Percentiles rank a stretch among this genome's conserved stretches.
Evolutionary conservation across 2,113 vertebrate species (phyloP).

Genomic region (Scomber scombrus): DNA sequence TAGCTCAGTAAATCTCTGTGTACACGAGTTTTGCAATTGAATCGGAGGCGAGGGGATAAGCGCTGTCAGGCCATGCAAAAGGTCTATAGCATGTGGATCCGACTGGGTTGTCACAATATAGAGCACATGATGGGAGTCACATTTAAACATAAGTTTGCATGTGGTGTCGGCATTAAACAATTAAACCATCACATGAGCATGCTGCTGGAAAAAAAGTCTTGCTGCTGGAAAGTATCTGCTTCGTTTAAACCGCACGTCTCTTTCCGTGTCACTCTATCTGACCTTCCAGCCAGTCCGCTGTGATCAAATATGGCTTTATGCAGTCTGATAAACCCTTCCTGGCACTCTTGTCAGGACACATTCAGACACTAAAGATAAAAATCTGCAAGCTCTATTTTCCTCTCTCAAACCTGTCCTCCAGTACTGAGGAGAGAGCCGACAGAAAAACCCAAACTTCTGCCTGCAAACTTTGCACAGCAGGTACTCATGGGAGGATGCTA

Average conservation of each 20-base stretch:
- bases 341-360: constrained; percentile 26
- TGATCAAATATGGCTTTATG: constrained; percentile 23
- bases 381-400: constrained; percentile 45
- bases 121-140: constrained; percentile 8
- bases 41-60: constrained; percentile 18
- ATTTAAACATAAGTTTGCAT: constrained; percentile 22
- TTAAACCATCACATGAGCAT: background rate
- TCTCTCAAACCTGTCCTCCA: constrained; percentile 17
- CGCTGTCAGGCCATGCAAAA: constrained; percentile 13
- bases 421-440: constrained; percentile 26
- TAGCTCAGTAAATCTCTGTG: constrained; percentile 52
- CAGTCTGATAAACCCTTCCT: constrained; percentile 14
- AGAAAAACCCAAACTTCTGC: constrained; percentile 57
- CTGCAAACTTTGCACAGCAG: constrained; percentile 66
- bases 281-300: constrained; percentile 12
- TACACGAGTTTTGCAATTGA: constrained; percentile 4
- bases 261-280: background rate
- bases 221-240: constrained; percentile 1
- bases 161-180: constrained; percentile 1
- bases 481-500: constrained; percentile 62
- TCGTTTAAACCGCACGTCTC: constrained; percentile 13
- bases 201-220: background rate
- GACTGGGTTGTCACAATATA: constrained; percentile 29
- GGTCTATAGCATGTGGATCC: constrained; percentile 27
- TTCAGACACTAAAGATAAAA: constrained; percentile 37